These are phyloP conservation scores for Phocides pigmalion DNA, from an alignment of 1,140 invertebrate species.

Conservation along the genomic window DNA sequence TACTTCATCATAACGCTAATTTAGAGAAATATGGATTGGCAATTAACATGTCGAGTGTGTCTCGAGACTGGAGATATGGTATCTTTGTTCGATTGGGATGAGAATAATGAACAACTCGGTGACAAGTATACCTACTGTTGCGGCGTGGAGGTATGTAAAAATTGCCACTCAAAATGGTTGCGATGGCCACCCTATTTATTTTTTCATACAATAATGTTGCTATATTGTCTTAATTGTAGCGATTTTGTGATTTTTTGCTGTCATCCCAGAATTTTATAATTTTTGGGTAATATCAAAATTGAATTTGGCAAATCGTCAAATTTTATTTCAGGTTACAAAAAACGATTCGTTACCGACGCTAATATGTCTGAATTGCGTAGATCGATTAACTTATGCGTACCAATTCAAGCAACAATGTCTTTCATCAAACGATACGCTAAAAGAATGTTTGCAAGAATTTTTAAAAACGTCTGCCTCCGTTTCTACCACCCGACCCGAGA, in stretches of 20 bases:
- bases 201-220: slow-evolving; percentile 80
- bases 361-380: slow-evolving; percentile 80
- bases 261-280: slow-evolving; percentile 65
- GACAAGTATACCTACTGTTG: slow-evolving; percentile 85
- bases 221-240: slow-evolving; percentile 73
- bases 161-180: slow-evolving; percentile 81
- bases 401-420: slow-evolving; percentile 81
- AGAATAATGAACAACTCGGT: slow-evolving; percentile 83
- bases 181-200: slow-evolving; percentile 81
- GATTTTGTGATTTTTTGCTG: slow-evolving; percentile 72
- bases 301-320: slow-evolving; percentile 17
- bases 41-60: slow-evolving; percentile 84
- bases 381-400: slow-evolving; percentile 79
- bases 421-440: slow-evolving; percentile 76
- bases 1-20: slow-evolving; percentile 14
- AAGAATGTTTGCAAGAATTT: slow-evolving; percentile 80
- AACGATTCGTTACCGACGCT: slow-evolving; percentile 78
- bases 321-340: slow-evolving; percentile 71
- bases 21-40: slow-evolving; percentile 81
- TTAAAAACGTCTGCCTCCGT: slow-evolving; percentile 60
- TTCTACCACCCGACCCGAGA: slow-evolving; percentile 30
- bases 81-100: slow-evolving; percentile 84
- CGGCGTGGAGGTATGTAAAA: slow-evolving; percentile 81
- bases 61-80: slow-evolving; percentile 83
- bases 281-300: slow-evolving; percentile 23